Conservation (phyloP, 2,888 invertebrate genomes). For the Ctenicera cuprea region DNA sequence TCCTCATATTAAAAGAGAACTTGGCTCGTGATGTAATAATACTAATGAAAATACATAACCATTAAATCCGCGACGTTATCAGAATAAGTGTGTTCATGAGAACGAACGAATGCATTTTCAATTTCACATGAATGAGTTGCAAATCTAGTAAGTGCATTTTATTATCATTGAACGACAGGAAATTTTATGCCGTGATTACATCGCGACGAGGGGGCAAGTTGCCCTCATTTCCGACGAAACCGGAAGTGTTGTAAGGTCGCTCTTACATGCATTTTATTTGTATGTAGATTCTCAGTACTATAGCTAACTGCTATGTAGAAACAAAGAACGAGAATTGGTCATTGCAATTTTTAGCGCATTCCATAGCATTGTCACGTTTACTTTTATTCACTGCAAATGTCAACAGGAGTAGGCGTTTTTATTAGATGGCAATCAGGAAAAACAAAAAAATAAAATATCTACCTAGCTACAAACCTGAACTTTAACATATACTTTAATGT, state of each 20-base stretch:
- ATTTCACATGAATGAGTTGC: slow-evolving; percentile 9
- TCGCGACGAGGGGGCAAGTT: slow-evolving; percentile 42
- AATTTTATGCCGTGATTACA: slow-evolving; percentile 42
- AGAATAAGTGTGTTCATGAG: background rate
- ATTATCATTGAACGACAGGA: slow-evolving; percentile 48
- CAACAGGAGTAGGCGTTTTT: too few species aligned
- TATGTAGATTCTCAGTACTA: slow-evolving; percentile 21
- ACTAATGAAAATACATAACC: too few species aligned
- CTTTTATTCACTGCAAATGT: too few species aligned
- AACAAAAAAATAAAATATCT: too few species aligned
- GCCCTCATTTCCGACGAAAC: slow-evolving; percentile 48
- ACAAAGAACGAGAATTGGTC: background rate
- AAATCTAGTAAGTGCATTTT: slow-evolving; percentile 40
- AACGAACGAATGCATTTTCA: background rate
- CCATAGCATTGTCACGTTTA: too few species aligned
- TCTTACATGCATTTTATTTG: slow-evolving; percentile 31
- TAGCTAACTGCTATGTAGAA: slow-evolving; percentile 6
- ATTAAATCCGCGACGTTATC: background rate
- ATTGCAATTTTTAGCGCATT: background rate
- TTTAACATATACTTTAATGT: too few species aligned
- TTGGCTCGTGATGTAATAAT: background rate
- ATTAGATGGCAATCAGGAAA: too few species aligned
- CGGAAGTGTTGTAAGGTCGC: slow-evolving; percentile 43
- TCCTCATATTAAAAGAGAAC: slow-evolving; percentile 1
- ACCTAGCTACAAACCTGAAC: too few species aligned